These are phyloP conservation scores for Leptinotarsa tumamoca DNA, from an alignment of 2,888 invertebrate species.

Conservation along the genomic window DNA sequence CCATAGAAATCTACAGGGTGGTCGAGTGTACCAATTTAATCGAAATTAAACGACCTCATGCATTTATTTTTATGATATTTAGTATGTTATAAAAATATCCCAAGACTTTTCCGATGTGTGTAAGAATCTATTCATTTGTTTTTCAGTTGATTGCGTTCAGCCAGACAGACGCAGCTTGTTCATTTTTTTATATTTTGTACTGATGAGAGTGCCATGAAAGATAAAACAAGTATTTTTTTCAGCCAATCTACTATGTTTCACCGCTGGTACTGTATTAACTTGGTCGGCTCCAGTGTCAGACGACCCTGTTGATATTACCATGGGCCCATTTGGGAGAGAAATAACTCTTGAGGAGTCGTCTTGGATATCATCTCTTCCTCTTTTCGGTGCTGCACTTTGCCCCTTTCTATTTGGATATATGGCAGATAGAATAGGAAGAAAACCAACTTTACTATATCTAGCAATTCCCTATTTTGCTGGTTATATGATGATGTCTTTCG, in stretches of 20 bases:
- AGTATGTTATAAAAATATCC: too few species aligned
- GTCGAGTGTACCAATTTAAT: too few species aligned
- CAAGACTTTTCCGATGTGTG: too few species aligned
- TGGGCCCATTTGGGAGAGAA: constrained; percentile 34
- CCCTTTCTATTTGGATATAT: constrained; percentile 78
- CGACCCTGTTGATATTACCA: constrained; percentile 33
- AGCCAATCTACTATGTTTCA: constrained; percentile 44
- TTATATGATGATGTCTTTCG: constrained; percentile 75
- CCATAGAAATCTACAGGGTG: too few species aligned
- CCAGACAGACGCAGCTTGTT: too few species aligned
- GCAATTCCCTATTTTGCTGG: constrained; percentile 77
- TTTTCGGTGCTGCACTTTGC: constrained; percentile 70
- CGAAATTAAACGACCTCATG: too few species aligned
- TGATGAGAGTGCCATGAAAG: too few species aligned
- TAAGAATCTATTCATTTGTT: too few species aligned
- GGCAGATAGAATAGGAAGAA: constrained; percentile 76
- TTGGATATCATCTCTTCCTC: constrained; percentile 69
- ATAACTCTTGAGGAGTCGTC: constrained; percentile 64
- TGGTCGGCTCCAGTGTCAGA: constrained; percentile 44
- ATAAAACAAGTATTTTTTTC: background rate
- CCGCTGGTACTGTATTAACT: constrained; percentile 40
- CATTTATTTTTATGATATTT: too few species aligned
- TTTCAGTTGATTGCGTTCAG: too few species aligned
- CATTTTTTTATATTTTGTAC: too few species aligned
- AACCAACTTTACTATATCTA: constrained; percentile 74